A percentile compares a stretch with the other conserved stretches of the same genome.
Evolutionary conservation across 2,888 invertebrate genomes (phyloP).

Genomic region (Marronus borbonicus): DNA sequence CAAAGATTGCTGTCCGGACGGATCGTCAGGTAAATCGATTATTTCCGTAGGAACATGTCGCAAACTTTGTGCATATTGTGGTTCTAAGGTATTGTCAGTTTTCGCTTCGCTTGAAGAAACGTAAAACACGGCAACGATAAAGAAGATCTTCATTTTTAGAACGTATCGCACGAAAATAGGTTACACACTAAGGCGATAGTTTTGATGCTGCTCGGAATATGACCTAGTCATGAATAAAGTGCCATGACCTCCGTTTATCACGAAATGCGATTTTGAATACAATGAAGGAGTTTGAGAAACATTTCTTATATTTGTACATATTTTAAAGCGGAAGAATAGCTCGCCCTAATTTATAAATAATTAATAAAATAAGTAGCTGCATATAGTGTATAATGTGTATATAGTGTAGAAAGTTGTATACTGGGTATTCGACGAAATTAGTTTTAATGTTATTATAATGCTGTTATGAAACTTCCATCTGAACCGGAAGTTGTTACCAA

Average conservation of each 20-base stretch:
- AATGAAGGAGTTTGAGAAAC: neutral
- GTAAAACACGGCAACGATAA: neutral
- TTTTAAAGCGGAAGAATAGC: neutral
- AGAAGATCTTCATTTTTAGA: neutral
- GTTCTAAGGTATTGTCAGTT: neutral
- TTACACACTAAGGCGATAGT: neutral
- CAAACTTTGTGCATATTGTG: constrained; percentile 11
- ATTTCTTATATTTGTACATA: neutral
- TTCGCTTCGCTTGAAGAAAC: neutral
- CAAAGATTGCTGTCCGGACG: neutral
- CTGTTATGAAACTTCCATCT: too few species aligned
- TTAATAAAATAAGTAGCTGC: neutral
- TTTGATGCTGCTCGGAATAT: constrained; percentile 1
- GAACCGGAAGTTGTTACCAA: too few species aligned
- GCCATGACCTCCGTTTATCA: constrained; percentile 34
- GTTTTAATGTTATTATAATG: too few species aligned
- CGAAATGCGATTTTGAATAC: constrained; percentile 14
- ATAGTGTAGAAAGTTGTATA: neutral
- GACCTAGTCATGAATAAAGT: neutral
- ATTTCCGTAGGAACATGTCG: constrained; percentile 10
- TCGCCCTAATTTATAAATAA: neutral
- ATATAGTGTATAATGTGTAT: neutral
- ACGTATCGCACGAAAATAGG: neutral
- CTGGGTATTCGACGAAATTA: too few species aligned
- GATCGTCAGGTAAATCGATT: constrained; percentile 35